These are phyloP conservation scores for Uloborus diversus DNA, from an alignment of 1,140 invertebrate genomes.

Conservation along the genomic window DNA sequence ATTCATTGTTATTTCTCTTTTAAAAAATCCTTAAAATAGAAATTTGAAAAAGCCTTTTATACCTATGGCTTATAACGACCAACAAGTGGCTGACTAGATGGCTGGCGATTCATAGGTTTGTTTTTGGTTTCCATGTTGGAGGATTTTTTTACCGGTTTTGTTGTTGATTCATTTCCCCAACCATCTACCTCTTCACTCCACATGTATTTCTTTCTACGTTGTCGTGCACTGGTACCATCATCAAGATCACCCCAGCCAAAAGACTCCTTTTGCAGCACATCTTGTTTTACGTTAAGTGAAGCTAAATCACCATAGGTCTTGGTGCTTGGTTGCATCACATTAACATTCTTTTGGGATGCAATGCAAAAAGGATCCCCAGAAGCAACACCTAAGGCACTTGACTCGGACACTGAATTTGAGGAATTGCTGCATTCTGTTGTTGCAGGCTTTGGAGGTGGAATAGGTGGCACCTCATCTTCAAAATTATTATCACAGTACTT, in stretches of 20 bases:
- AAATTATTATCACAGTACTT: not conserved
- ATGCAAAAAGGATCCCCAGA: not conserved
- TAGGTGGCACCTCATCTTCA: not conserved
- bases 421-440: not conserved
- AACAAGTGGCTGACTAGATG: not conserved
- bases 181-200: not conserved
- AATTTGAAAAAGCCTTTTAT: not conserved
- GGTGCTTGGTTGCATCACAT: not conserved
- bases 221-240: not conserved
- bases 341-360: not conserved
- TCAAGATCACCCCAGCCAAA: not conserved
- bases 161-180: not conserved
- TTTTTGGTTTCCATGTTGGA: not conserved
- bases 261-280: not conserved
- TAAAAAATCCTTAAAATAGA: no score
- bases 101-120: not conserved
- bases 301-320: not conserved
- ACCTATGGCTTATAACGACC: not conserved
- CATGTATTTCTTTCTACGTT: not conserved
- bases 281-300: no score
- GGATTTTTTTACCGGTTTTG: not conserved
- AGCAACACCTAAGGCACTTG: no score
- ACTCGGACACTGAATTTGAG: not conserved
- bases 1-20: no score
- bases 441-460: not conserved